phyloP scores from a whole-genome alignment of 2,888 invertebrate species.

The Dynastes hyllus region DNA sequence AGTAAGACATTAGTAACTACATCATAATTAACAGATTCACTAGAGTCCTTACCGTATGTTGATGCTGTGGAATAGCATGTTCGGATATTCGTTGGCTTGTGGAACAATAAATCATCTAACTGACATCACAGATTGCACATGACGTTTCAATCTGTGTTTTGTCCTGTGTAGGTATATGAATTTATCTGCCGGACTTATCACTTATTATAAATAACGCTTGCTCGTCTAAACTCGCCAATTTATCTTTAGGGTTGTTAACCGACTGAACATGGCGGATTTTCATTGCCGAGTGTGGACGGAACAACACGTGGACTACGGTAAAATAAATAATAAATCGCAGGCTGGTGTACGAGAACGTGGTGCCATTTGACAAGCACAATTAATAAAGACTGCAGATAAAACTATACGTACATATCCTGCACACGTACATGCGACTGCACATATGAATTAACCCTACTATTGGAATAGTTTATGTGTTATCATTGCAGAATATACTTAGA shows the following conservation, averaged over 20 bases:
- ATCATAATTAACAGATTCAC: too few relatives aligned
- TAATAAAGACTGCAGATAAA: conserved; percentile 41
- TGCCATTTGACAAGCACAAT: conserved; percentile 40
- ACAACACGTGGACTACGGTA: conserved; percentile 35
- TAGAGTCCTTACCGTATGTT: too few relatives aligned
- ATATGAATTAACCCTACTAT: conserved; percentile 11
- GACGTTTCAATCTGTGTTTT: conserved; percentile 55
- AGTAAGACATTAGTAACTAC: too few relatives aligned
- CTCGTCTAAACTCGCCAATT: conserved; percentile 55
- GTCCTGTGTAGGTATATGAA: conserved; percentile 49
- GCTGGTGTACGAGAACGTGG: conserved; percentile 38
- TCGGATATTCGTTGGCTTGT: conserved; percentile 8
- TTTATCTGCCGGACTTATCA: conserved; percentile 55
- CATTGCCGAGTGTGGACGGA: conserved; percentile 49
- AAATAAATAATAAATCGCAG: conserved; percentile 46
- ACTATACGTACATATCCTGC: conserved; percentile 21
- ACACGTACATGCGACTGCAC: not conserved
- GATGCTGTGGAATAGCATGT: not conserved
- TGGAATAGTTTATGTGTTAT: conserved; percentile 3
- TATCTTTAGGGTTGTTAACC: conserved; percentile 54
- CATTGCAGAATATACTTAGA: not conserved
- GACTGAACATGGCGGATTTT: conserved; percentile 50
- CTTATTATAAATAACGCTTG: conserved; percentile 56
- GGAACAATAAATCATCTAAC: conserved; percentile 45
- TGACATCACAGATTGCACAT: conserved; percentile 53